Conservation (phyloP, 2,113 vertebrate species). For the Ptyas mucosa region DNA sequence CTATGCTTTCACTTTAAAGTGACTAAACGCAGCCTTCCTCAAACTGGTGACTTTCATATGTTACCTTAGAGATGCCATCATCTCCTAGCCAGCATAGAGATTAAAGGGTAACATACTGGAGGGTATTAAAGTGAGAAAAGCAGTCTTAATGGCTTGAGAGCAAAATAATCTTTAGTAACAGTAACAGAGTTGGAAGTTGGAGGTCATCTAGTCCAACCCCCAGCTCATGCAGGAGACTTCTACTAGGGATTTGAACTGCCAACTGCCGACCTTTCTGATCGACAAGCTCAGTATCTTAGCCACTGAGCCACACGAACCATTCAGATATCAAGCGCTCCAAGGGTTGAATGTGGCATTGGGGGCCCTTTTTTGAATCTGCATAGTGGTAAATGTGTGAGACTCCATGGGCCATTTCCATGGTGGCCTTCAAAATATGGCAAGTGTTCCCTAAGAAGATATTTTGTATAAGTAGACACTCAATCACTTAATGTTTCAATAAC, state of each 20-base stretch:
- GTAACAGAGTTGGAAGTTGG: too few relatives aligned
- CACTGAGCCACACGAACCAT: not conserved
- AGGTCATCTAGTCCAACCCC: too few relatives aligned
- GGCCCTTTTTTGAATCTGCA: not conserved
- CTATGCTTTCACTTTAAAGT: not conserved
- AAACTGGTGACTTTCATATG: not conserved
- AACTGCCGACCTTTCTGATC: too few relatives aligned
- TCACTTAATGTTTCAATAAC: not conserved
- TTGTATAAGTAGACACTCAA: not conserved
- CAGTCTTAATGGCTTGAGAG: not conserved
- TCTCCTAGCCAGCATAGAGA: not conserved
- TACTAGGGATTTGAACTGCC: too few relatives aligned
- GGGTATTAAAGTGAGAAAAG: not conserved
- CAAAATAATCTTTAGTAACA: not conserved
- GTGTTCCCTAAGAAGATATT: not conserved
- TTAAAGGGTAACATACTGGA: not conserved
- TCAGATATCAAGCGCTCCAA: not conserved
- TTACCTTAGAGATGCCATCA: not conserved
- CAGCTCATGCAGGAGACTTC: too few relatives aligned
- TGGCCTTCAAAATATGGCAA: too few relatives aligned
- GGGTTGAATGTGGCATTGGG: not conserved
- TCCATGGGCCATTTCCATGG: not conserved
- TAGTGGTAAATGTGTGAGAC: not conserved
- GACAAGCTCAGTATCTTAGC: too few relatives aligned
- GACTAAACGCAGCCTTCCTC: not conserved